Evolutionary conservation across 2,888 invertebrate genomes (phyloP), one percentile per base, ranked within the genome.

Genomic region (Chymomyza caudatula): DNA sequence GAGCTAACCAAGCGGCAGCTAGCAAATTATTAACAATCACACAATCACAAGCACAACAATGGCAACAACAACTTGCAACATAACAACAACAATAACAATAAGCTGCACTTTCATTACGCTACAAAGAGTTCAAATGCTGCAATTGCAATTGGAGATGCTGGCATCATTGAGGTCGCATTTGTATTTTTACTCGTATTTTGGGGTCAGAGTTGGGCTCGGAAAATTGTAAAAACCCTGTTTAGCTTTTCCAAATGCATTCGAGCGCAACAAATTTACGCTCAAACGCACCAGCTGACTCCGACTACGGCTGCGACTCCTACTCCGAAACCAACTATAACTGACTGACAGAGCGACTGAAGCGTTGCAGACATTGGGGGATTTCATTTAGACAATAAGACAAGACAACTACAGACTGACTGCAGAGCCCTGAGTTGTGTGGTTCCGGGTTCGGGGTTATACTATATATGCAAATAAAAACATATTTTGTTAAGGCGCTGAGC

Each of bases 401-500:
- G 67, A 71, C 64, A 57, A 49, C 37, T n/a, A 51, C 11, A 23
- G 20, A 22, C 44, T 25, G 73, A 65, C 22, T 23, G 23, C 53
- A 29, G 67, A 66, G 58, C 57, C 58, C 56, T 56, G 58, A 66
- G 70, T 64, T 55, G 55, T 23, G 54, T 65, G 53, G 65, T 69
- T 71, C n/a, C n/a, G n/a, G n/a, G n/a, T n/a, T n/a, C n/a, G n/a
- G n/a, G n/a, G n/a, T n/a, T n/a, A n/a, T n/a, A n/a, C 69, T 69
- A 84, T 81, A 78, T 78, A 80, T 71, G 73, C 84, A 80, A 78
- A 81, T 70, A 84, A 81, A 78, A 73, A 73, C 69, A 76, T 65
- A 74, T 60, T 37, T 37, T 37, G 11, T 37, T 11, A 0, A 11
- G 11, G 2, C 29, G 29, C 29, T 37, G 29, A 11, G 49, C 11